A percentile compares a stretch with the other conserved stretches of the same genome.
phyloP scores from a whole-genome alignment of 2,113 vertebrate species.

The Trematomus loennbergii region DNA sequence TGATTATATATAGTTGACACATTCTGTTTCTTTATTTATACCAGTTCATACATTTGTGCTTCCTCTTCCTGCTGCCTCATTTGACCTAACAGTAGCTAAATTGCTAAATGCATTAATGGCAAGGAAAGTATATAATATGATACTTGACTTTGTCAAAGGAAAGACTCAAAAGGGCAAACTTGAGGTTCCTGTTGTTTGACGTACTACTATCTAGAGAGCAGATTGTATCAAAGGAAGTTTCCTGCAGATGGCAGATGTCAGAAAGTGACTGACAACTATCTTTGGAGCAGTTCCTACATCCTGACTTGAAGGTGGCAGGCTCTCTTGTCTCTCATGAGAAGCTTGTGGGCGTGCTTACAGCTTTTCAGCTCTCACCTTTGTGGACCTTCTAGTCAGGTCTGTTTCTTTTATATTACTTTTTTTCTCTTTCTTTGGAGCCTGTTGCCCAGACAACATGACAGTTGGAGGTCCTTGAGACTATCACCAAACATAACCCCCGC shows the following conservation, averaged over 20 bases:
- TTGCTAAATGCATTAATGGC: background rate
- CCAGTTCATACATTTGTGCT: background rate
- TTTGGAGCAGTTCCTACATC: constrained; percentile 16
- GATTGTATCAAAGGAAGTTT: constrained; percentile 28
- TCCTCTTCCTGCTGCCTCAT: background rate
- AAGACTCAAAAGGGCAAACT: background rate
- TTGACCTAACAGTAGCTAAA: background rate
- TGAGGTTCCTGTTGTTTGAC: constrained; percentile 5
- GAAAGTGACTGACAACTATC: constrained; percentile 19
- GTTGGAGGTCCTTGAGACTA: too few species aligned
- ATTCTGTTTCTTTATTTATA: background rate
- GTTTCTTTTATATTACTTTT: too few species aligned
- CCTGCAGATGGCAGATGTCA: constrained; percentile 21
- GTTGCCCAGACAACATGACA: too few species aligned
- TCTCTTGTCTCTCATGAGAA: background rate
- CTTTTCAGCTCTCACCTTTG: too few species aligned
- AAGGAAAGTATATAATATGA: background rate
- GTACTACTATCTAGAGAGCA: background rate
- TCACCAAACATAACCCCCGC: too few species aligned
- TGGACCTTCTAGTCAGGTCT: too few species aligned
- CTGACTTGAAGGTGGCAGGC: background rate
- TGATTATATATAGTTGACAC: background rate
- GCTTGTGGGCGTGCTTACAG: background rate
- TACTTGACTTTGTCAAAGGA: background rate
- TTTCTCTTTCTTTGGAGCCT: too few species aligned